A percentile compares a stretch with the other conserved stretches of the same genome.
Evolutionary conservation across 2,797 vertebrate species (phyloP).

Genomic region (Enteromius treurensis): DNA sequence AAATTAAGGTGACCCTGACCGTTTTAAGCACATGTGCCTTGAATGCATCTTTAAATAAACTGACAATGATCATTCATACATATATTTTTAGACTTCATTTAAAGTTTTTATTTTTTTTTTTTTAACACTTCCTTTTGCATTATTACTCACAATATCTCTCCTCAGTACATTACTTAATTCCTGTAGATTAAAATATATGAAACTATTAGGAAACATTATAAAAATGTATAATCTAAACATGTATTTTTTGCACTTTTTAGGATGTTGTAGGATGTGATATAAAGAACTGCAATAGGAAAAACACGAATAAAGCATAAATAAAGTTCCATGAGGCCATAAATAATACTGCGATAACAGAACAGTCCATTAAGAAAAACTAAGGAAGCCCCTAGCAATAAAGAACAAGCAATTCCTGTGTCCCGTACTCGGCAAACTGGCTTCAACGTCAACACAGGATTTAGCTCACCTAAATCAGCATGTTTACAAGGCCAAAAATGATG

Average conservation of each 20-base stretch:
- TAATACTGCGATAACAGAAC: not conserved
- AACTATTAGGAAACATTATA: not conserved
- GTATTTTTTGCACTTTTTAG: not conserved
- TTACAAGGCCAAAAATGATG: conserved; percentile 46
- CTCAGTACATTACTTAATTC: not conserved
- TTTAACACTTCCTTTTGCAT: not conserved
- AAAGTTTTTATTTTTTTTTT: not conserved
- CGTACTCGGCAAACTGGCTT: conserved; percentile 46
- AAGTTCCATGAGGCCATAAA: conserved; percentile 5
- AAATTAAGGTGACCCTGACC: not conserved
- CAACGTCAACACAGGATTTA: conserved; percentile 45
- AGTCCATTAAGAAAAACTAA: not conserved
- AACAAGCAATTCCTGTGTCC: conserved; percentile 13
- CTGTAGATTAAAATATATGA: not conserved
- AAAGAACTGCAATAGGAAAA: not conserved
- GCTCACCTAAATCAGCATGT: conserved; percentile 57
- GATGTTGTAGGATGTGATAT: not conserved
- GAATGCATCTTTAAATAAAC: not conserved
- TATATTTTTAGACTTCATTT: not conserved
- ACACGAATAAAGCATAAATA: not conserved
- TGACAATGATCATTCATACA: not conserved
- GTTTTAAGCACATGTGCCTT: not conserved
- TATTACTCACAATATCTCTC: not conserved
- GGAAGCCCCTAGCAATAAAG: not conserved
- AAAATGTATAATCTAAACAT: not conserved